Percentiles rank a stretch among this genome's conserved stretches.
These are phyloP conservation scores for Atherix ibis DNA, from an alignment of 2,888 invertebrate species.

Conservation along the genomic window DNA sequence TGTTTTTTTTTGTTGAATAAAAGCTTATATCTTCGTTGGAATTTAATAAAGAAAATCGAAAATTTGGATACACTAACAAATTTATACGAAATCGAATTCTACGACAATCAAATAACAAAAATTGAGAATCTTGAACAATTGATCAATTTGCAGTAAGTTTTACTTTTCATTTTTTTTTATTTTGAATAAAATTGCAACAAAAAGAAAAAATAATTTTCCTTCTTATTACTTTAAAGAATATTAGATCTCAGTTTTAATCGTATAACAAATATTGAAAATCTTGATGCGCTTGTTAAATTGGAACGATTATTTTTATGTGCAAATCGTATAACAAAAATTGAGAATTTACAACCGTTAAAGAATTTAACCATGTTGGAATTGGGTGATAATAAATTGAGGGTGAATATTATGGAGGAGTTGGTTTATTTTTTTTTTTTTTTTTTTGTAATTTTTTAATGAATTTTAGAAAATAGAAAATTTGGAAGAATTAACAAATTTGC, in stretches of 20 bases:
- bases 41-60: constrained; percentile 87
- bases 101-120: constrained; percentile 89
- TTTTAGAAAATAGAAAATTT: constrained; percentile 72
- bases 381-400: constrained; percentile 85
- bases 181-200: too few relatives aligned
- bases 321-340: constrained; percentile 75
- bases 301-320: constrained; percentile 77
- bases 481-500: constrained; percentile 54
- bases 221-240: constrained; percentile 42
- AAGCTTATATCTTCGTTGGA: constrained; percentile 74
- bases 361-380: constrained; percentile 76
- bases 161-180: too few relatives aligned
- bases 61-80: constrained; percentile 62
- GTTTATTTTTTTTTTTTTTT: constrained; percentile 2
- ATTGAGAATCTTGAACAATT: constrained; percentile 82
- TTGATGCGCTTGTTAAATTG: constrained; percentile 57
- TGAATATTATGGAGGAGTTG: too few relatives aligned
- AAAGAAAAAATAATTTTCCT: too few relatives aligned
- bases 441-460: not conserved
- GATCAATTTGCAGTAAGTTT: constrained; percentile 72
- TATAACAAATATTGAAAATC: constrained; percentile 68
- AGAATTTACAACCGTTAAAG: constrained; percentile 67
- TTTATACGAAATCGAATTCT: constrained; percentile 77
- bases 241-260: constrained; percentile 94
- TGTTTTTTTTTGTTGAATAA: not conserved